phyloP scores from a whole-genome alignment of 2,888 invertebrate genomes.

The Calameuta idolon region DNA sequence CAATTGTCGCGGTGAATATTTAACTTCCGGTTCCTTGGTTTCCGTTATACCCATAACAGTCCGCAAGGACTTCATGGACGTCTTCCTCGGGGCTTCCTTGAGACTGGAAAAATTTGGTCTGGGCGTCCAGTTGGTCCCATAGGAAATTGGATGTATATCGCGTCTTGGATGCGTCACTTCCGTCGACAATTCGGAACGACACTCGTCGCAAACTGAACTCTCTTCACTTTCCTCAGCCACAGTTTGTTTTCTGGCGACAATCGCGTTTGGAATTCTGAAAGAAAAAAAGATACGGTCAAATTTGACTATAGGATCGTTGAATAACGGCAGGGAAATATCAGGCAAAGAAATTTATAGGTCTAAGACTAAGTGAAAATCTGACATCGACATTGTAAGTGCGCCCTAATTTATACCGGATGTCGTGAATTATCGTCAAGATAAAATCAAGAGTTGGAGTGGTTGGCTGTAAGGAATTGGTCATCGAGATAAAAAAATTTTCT shows the following conservation, averaged over 20 bases:
- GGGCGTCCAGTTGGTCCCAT: conserved; percentile 52
- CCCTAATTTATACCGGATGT: background rate
- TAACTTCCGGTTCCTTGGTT: conserved; percentile 25
- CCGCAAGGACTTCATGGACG: conserved; percentile 43
- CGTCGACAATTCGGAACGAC: conserved; percentile 42
- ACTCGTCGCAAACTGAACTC: conserved; percentile 45
- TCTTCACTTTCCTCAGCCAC: conserved; percentile 42
- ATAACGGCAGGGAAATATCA: background rate
- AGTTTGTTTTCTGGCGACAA: conserved; percentile 8
- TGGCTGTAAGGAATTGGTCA: background rate
- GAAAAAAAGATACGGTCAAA: background rate
- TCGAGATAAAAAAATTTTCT: background rate
- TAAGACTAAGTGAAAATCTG: background rate
- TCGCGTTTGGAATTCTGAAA: conserved; percentile 12
- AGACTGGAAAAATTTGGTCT: conserved; percentile 38
- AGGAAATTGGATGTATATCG: conserved; percentile 44
- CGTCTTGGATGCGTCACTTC: conserved; percentile 28
- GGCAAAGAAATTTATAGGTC: background rate
- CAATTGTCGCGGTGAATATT: conserved; percentile 37
- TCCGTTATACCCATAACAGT: conserved; percentile 37
- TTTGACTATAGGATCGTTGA: background rate
- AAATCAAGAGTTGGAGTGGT: background rate
- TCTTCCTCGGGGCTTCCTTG: conserved; percentile 39
- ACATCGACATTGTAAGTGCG: background rate
- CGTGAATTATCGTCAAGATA: background rate